These are phyloP conservation scores for Cryptus armator DNA, from an alignment of 2,888 invertebrate species.

Conservation along the genomic window DNA sequence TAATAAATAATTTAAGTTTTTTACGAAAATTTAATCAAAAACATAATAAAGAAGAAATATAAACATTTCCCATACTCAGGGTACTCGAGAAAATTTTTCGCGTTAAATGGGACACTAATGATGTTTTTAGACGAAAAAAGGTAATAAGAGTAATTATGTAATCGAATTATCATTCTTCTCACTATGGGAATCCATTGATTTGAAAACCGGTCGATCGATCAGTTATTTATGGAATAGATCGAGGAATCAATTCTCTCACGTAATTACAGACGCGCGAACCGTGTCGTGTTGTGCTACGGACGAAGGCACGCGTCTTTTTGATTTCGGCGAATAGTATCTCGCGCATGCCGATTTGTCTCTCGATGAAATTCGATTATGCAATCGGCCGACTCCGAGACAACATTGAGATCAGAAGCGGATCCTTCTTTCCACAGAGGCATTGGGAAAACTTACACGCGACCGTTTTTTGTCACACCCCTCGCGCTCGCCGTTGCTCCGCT, in stretches of 20 bases:
- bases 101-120: no score
- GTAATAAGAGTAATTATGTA: neutral
- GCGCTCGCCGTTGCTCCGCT: slow-evolving; percentile 7
- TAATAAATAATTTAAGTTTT: no score
- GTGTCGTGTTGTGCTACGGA: slow-evolving; percentile 27
- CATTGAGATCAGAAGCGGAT: neutral
- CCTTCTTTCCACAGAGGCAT: slow-evolving; percentile 30
- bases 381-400: neutral
- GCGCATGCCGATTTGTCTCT: slow-evolving; percentile 2
- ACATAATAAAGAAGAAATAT: no score
- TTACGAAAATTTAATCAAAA: no score
- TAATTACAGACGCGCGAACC: slow-evolving; percentile 22
- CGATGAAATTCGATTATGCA: slow-evolving; percentile 36
- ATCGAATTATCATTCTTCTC: neutral
- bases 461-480: slow-evolving; percentile 31
- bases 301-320: slow-evolving; percentile 40
- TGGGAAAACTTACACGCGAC: slow-evolving; percentile 24
- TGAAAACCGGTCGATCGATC: slow-evolving; percentile 9
- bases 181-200: neutral
- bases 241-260: slow-evolving; percentile 30
- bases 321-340: slow-evolving; percentile 18
- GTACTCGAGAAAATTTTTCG: no score
- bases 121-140: no score
- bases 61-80: no score
- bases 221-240: neutral